Percentiles rank a stretch among this genome's conserved stretches.
Conservation (phyloP, 2,113 vertebrate species). For the Protomyctophum bolini region DNA sequence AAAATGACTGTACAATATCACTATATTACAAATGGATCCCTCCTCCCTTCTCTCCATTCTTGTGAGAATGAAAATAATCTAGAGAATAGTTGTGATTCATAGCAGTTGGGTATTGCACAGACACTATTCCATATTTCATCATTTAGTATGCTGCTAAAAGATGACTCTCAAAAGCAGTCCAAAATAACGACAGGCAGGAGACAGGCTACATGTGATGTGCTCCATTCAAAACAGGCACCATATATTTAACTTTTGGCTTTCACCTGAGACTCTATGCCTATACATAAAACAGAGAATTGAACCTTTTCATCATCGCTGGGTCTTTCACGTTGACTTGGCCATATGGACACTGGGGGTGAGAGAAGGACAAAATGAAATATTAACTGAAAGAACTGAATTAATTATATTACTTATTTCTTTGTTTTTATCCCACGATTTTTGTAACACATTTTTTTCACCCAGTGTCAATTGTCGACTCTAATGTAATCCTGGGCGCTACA, state of each 20-base stretch:
- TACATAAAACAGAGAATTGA: constrained; percentile 81
- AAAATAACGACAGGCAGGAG: constrained; percentile 69
- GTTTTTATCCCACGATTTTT: too few species aligned
- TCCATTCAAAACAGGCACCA: constrained; percentile 32
- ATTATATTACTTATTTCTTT: too few species aligned
- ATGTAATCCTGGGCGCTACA: too few species aligned
- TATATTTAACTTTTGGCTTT: constrained; percentile 29
- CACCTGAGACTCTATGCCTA: constrained; percentile 38
- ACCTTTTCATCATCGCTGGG: constrained; percentile 82
- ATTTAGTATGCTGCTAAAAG: constrained; percentile 73
- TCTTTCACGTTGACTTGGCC: constrained; percentile 87
- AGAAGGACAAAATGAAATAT: constrained; percentile 68
- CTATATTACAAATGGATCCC: constrained; percentile 34
- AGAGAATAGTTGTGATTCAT: constrained; percentile 69
- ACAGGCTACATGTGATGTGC: constrained; percentile 32
- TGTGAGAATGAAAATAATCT: constrained; percentile 61
- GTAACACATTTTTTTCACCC: too few species aligned
- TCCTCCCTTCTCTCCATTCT: constrained; percentile 8
- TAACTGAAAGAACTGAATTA: constrained; percentile 19
- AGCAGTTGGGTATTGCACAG: constrained; percentile 73
- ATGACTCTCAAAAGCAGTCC: constrained; percentile 60
- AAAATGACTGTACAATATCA: not conserved
- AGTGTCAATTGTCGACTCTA: too few species aligned
- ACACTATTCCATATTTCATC: constrained; percentile 77
- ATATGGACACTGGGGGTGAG: constrained; percentile 82